A percentile compares a stretch with the other conserved stretches of the same genome.
Conservation (phyloP, 2,888 invertebrate species). For the Macrosoma leucophasiata region DNA sequence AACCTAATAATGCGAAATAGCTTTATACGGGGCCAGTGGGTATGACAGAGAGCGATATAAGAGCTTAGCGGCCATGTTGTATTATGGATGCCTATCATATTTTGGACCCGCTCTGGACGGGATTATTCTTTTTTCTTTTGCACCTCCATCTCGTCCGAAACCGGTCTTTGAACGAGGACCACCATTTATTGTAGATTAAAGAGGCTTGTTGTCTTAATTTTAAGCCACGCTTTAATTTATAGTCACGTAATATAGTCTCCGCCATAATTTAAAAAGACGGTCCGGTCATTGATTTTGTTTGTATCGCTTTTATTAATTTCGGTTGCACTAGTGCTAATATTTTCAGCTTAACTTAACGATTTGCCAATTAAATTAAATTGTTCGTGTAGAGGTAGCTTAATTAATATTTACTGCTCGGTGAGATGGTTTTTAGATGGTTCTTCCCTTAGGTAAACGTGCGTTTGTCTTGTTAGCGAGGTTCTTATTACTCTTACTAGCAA, state of each 20-base stretch:
- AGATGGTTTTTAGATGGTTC: no score
- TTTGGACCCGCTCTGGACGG: conserved; percentile 73
- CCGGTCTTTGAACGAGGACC: conserved; percentile 70
- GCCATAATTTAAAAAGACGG: conserved; percentile 63
- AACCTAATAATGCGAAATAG: conserved; percentile 70
- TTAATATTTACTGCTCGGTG: conserved; percentile 62
- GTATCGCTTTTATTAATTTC: conserved; percentile 56
- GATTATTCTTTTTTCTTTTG: conserved; percentile 71
- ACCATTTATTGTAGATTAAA: conserved; percentile 77
- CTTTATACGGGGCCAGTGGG: conserved; percentile 39
- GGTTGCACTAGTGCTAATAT: conserved; percentile 66
- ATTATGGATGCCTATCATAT: conserved; percentile 76
- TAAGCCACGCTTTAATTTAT: conserved; percentile 74
- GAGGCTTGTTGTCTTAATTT: conserved; percentile 77
- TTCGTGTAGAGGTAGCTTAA: conserved; percentile 70
- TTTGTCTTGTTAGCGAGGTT: conserved; percentile 21
- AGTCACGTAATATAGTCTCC: conserved; percentile 66
- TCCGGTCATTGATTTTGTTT: conserved; percentile 66
- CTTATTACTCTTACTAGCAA: no score
- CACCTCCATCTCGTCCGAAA: conserved; percentile 63
- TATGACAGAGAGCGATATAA: conserved; percentile 53
- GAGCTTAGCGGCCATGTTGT: conserved; percentile 75
- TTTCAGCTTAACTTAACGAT: conserved; percentile 74
- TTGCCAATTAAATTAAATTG: conserved; percentile 75
- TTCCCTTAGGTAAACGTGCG: no score